Evolutionary conservation across 2,888 invertebrate genomes (phyloP).

Genomic region (Nephrotoma guestfalica): DNA sequence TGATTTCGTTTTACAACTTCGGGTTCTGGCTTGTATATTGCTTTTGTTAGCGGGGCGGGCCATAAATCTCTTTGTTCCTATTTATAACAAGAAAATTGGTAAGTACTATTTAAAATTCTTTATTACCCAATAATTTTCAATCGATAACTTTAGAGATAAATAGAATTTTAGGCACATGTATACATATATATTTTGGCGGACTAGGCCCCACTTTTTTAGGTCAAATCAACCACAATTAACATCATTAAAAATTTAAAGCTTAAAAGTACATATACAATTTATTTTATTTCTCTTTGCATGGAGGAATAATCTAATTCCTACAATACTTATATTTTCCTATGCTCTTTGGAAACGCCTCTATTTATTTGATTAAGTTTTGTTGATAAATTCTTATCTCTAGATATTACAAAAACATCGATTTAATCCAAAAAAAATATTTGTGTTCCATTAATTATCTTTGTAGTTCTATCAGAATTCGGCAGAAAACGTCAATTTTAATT

Average conservation of each 20-base stretch:
- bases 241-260: too few species aligned
- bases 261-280: too few species aligned
- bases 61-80: constrained; percentile 82
- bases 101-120: constrained; percentile 20
- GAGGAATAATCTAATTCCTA: too few species aligned
- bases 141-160: too few species aligned
- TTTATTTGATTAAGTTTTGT: not conserved
- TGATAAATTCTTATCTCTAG: not conserved
- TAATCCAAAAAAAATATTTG: not conserved
- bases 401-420: not conserved
- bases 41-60: constrained; percentile 65
- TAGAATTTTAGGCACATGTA: too few species aligned
- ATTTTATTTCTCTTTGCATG: too few species aligned
- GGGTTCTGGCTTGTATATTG: constrained; percentile 67
- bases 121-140: not conserved
- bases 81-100: constrained; percentile 89
- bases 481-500: too few species aligned
- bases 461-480: too few species aligned
- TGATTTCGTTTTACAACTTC: constrained; percentile 56
- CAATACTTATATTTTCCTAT: too few species aligned
- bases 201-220: too few species aligned
- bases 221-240: too few species aligned
- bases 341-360: not conserved
- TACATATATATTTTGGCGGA: too few species aligned
- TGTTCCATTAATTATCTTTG: not conserved